Evolutionary conservation across 2,888 invertebrate genomes (phyloP).

Genomic region (Adelognathus sp.): DNA sequence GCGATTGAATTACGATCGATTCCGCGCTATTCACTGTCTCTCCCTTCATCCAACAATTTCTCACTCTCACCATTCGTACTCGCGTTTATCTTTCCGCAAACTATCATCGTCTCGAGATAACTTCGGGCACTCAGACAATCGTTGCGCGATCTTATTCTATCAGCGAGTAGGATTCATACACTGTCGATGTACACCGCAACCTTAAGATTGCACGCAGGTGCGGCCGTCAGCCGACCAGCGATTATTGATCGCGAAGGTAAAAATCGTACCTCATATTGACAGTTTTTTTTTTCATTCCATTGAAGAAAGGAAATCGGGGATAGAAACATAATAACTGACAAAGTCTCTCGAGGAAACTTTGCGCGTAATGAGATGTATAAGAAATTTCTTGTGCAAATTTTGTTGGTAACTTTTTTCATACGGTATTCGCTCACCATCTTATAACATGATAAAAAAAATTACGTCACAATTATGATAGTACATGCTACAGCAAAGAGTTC

Average conservation of each 20-base stretch:
- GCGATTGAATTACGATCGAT: constrained; percentile 68
- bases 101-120: constrained; percentile 50
- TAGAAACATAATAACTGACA: background rate
- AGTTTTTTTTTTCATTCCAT: background rate
- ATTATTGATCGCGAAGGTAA: background rate
- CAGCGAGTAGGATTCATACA: constrained; percentile 17
- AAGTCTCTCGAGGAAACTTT: background rate
- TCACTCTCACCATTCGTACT: background rate
- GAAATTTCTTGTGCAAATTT: background rate
- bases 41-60: background rate
- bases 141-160: constrained; percentile 32
- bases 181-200: background rate
- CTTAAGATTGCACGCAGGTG: background rate
- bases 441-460: no score
- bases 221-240: background rate
- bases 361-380: background rate
- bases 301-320: background rate
- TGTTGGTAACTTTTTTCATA: background rate
- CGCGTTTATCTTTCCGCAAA: constrained; percentile 43
- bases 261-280: background rate
- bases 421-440: no score
- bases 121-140: constrained; percentile 34
- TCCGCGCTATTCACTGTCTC: constrained; percentile 29
- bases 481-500: no score
- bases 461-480: no score